A percentile compares a stretch with the other conserved stretches of the same genome.
phyloP scores from a whole-genome alignment of 2,888 invertebrate species.

The Troglohyphantes excavatus region DNA sequence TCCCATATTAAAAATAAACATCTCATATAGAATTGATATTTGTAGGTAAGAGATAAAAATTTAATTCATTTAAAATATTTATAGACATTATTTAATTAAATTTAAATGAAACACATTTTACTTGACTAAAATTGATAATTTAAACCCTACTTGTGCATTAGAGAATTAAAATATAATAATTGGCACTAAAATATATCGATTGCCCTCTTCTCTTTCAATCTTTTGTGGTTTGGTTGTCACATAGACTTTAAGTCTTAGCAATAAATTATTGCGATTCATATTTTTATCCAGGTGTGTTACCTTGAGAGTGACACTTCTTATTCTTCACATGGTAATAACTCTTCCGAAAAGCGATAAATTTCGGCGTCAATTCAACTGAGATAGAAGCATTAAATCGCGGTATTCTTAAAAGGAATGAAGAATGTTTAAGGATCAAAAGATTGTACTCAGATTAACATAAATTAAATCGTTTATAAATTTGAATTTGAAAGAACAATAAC shows the following conservation, averaged over 20 bases:
- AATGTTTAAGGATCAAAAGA: not conserved
- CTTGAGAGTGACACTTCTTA: constrained; percentile 15
- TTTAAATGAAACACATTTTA: too few species aligned
- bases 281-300: not conserved
- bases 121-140: too few species aligned
- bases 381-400: not conserved
- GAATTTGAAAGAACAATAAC: too few species aligned
- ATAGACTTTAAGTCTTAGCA: not conserved
- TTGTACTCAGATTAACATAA: not conserved
- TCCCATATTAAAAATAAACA: too few species aligned
- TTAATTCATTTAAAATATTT: too few species aligned
- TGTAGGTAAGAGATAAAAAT: too few species aligned
- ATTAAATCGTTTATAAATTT: too few species aligned
- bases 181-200: too few species aligned
- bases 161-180: too few species aligned
- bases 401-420: not conserved
- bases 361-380: not conserved
- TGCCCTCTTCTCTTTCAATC: not conserved
- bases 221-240: not conserved
- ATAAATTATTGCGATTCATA: constrained; percentile 1
- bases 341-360: constrained; percentile 10
- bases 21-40: too few species aligned
- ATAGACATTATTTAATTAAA: too few species aligned
- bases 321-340: not conserved
- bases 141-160: too few species aligned